phyloP scores from a whole-genome alignment of 2,797 vertebrate genomes.

The Argya squamiceps region DNA sequence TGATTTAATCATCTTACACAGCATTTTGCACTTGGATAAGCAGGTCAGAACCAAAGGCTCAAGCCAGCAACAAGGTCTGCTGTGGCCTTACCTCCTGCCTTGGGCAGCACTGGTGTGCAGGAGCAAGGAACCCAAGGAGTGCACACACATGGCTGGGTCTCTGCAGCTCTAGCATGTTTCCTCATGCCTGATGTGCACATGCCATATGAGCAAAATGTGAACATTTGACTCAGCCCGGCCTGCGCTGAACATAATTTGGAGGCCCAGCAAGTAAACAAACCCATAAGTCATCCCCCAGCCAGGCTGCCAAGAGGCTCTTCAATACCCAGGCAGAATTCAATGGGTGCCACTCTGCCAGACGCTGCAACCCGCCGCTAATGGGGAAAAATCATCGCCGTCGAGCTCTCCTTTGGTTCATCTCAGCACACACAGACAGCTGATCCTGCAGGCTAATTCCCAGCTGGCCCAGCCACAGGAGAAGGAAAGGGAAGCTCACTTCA shows the following conservation, averaged over 20 bases:
- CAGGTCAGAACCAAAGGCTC: background rate
- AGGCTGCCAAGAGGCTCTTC: background rate
- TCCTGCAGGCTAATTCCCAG: background rate
- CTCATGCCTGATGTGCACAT: conserved; percentile 27
- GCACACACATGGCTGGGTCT: background rate
- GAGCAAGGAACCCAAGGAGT: background rate
- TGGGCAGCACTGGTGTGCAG: background rate
- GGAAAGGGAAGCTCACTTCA: background rate
- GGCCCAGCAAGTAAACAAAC: conserved; percentile 18
- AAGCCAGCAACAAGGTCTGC: background rate
- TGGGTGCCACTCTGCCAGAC: background rate
- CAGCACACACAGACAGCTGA: background rate
- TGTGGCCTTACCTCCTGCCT: fast-evolving
- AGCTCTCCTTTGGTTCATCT: background rate
- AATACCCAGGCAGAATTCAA: background rate
- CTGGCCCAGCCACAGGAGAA: background rate
- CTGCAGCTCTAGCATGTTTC: background rate
- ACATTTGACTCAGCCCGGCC: background rate
- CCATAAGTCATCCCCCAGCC: background rate
- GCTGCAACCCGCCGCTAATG: fast-evolving
- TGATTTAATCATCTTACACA: background rate
- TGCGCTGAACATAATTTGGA: background rate
- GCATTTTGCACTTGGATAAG: background rate
- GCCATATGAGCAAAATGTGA: background rate
- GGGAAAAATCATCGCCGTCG: background rate